A percentile compares a stretch with the other conserved stretches of the same genome.
These are phyloP conservation scores for Anguilla megastoma DNA, from an alignment of 2,797 vertebrate species.

Conservation along the genomic window DNA sequence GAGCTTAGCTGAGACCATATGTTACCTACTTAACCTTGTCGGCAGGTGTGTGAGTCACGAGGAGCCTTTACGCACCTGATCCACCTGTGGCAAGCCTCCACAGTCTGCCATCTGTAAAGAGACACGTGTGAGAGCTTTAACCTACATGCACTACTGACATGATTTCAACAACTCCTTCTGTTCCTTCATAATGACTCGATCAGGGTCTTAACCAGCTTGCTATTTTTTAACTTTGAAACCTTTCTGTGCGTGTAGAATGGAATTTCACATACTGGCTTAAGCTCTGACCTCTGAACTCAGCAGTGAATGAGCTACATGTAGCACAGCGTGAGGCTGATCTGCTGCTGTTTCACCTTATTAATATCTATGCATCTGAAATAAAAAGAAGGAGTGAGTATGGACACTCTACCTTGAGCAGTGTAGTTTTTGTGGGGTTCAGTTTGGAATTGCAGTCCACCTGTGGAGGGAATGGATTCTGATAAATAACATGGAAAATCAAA, in stretches of 20 bases:
- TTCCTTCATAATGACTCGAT: background rate
- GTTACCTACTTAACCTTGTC: constrained; percentile 52
- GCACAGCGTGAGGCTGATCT: constrained; percentile 72
- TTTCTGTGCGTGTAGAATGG: background rate
- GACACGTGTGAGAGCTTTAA: constrained; percentile 17
- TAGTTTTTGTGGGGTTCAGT: constrained; percentile 95
- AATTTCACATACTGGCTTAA: constrained; percentile 33
- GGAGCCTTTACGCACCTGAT: constrained; percentile 81
- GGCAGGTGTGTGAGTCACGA: constrained; percentile 26
- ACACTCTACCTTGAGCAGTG: constrained; percentile 87
- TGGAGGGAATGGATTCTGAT: background rate
- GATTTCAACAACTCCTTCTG: background rate
- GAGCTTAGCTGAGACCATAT: constrained; percentile 59
- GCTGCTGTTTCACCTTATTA: constrained; percentile 58
- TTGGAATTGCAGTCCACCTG: constrained; percentile 99
- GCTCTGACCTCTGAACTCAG: constrained; percentile 46
- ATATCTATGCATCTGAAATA: constrained; percentile 40
- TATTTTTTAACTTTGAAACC: background rate
- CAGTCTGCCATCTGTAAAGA: constrained; percentile 92
- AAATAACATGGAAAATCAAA: constrained; percentile 19
- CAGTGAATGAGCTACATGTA: constrained; percentile 69
- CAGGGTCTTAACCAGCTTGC: background rate
- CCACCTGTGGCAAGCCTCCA: constrained; percentile 93
- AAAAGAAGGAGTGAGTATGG: constrained; percentile 1
- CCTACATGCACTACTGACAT: background rate